A percentile compares a stretch with the other conserved stretches of the same genome.
phyloP scores from a whole-genome alignment of 2,797 vertebrate genomes.

The Ciconia nigra region DNA sequence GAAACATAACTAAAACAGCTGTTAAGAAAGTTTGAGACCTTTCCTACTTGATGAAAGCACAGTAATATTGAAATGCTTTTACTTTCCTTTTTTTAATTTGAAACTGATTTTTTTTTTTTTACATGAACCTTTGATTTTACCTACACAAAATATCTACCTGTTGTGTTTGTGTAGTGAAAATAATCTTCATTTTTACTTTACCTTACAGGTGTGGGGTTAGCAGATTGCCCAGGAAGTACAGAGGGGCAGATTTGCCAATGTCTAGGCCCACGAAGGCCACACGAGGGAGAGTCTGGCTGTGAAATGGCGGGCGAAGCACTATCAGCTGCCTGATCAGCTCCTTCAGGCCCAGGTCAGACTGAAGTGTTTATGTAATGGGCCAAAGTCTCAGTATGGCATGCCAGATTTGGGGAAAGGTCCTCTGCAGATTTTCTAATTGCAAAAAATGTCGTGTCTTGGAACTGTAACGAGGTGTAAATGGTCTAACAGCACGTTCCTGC shows the following conservation, averaged over 20 bases:
- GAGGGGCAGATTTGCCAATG: neutral
- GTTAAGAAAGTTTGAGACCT: neutral
- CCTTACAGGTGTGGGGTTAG: neutral
- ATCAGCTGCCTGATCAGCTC: neutral
- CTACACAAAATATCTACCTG: neutral
- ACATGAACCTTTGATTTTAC: neutral
- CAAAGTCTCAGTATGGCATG: neutral
- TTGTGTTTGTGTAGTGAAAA: neutral
- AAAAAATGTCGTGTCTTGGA: fast-evolving
- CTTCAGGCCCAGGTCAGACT: neutral
- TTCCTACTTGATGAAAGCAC: neutral
- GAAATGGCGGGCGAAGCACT: neutral
- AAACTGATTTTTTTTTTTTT: neutral
- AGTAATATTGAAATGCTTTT: neutral
- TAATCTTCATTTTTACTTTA: neutral
- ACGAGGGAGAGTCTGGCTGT: neutral
- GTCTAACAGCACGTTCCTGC: neutral
- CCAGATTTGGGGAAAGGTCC: neutral
- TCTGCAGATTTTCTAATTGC: neutral
- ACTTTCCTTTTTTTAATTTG: neutral
- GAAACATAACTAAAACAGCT: slow-evolving; percentile 21
- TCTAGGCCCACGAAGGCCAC: neutral
- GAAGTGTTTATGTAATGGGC: neutral
- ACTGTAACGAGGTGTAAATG: neutral
- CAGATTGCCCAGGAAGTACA: neutral